Evolutionary conservation across 92 coral and sea anemone genomes (phyloP).

Genomic region (Bergia puertoricense): DNA sequence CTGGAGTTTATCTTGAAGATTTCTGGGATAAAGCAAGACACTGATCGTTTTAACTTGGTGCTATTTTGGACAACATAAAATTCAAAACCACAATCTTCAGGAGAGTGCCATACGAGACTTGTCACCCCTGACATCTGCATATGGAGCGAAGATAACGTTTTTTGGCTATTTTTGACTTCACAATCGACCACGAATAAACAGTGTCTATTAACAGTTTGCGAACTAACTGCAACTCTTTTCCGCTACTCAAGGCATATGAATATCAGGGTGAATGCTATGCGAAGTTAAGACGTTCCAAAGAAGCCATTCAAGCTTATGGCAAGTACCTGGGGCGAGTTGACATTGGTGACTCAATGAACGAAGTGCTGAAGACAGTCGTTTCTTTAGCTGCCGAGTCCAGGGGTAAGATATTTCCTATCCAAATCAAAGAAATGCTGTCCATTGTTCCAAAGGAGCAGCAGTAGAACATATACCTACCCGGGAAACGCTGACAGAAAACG

Average conservation of each 20-base stretch:
- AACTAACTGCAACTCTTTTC: background rate
- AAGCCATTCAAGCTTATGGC: slow-evolving; percentile 44
- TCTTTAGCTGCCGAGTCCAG: slow-evolving; percentile 17
- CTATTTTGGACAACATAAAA: background rate
- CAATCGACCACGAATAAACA: background rate
- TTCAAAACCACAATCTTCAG: background rate
- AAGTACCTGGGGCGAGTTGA: slow-evolving; percentile 5
- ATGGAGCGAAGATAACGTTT: no score
- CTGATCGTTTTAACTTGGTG: background rate
- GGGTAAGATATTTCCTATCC: background rate
- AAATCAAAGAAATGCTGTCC: no score
- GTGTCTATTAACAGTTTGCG: background rate
- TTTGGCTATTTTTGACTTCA: background rate
- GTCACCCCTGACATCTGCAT: no score
- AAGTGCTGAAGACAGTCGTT: slow-evolving; percentile 15
- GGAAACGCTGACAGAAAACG: no score
- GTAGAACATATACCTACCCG: no score
- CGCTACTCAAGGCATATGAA: slow-evolving; percentile 15
- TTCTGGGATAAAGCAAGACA: no score
- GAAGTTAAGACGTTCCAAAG: slow-evolving; percentile 25
- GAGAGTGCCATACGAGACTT: background rate
- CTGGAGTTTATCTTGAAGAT: no score
- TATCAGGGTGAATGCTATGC: slow-evolving; percentile 34
- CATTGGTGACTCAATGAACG: background rate
- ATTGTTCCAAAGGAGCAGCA: no score